Conservation (phyloP, 2,888 invertebrate species). For the Coremacera marginata region DNA sequence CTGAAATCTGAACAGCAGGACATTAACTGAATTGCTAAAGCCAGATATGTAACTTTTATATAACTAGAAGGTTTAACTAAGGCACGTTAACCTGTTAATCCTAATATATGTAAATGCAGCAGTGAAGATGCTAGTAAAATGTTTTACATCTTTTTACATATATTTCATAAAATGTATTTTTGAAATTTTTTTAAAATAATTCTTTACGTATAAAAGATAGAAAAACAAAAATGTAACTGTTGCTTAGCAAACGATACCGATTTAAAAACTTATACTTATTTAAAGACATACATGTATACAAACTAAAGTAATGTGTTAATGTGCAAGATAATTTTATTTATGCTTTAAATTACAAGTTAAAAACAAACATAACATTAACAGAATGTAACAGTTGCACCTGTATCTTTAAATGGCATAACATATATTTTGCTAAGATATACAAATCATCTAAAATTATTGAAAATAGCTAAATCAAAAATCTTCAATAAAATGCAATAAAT, state of each 20-base stretch:
- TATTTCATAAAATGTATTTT: conserved; percentile 32
- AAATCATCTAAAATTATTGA: neutral
- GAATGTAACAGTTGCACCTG: neutral
- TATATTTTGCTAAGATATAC: conserved; percentile 36
- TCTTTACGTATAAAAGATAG: neutral
- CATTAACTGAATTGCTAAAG: neutral
- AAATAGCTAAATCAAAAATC: conserved; percentile 5
- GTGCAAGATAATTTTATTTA: neutral
- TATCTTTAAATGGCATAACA: neutral
- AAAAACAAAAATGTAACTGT: neutral
- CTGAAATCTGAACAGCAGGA: conserved; percentile 3
- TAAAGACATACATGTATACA: neutral
- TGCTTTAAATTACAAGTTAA: neutral
- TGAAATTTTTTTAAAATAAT: conserved; percentile 11
- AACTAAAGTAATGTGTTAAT: neutral
- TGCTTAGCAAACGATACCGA: neutral
- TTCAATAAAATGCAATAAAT: neutral
- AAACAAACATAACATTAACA: no score
- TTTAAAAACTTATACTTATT: neutral
- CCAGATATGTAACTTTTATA: neutral
- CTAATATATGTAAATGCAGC: neutral
- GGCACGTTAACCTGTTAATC: conserved; percentile 2
- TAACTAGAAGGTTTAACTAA: neutral
- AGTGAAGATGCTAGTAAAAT: neutral
- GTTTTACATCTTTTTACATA: conserved; percentile 24